Conservation (phyloP, 1,140 invertebrate genomes). For the Caenorhabditis inopinata region DNA sequence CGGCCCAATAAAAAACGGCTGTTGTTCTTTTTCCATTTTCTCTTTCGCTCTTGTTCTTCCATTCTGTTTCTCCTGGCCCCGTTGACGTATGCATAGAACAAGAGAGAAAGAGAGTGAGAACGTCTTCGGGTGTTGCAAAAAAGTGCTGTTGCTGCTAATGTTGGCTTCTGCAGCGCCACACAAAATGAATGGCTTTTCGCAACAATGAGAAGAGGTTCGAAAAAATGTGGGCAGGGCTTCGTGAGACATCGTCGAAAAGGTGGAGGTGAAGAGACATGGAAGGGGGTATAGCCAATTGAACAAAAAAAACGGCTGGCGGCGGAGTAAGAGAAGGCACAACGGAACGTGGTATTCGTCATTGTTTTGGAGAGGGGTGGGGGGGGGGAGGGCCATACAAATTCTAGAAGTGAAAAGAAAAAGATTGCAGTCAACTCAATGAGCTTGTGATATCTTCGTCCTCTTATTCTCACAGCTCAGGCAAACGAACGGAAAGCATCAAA, state of each 20-base stretch:
- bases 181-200: constrained; percentile 32
- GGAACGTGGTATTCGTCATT: no score
- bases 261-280: background rate
- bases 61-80: background rate
- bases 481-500: no score
- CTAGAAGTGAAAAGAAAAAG: no score
- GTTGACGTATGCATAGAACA: no score
- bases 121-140: constrained; percentile 4
- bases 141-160: constrained; percentile 2
- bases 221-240: background rate
- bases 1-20: constrained; percentile 28
- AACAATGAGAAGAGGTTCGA: constrained; percentile 17
- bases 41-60: background rate
- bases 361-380: background rate
- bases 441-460: no score
- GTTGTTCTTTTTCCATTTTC: background rate
- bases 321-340: background rate
- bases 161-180: background rate
- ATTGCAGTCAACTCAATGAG: background rate
- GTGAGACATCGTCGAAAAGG: background rate
- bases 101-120: no score
- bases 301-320: background rate
- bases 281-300: background rate
- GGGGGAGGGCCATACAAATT: background rate
- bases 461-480: no score